Base-by-base conservation (phyloP, 2,797 vertebrate species). In the Sebastes goodei region DNA sequence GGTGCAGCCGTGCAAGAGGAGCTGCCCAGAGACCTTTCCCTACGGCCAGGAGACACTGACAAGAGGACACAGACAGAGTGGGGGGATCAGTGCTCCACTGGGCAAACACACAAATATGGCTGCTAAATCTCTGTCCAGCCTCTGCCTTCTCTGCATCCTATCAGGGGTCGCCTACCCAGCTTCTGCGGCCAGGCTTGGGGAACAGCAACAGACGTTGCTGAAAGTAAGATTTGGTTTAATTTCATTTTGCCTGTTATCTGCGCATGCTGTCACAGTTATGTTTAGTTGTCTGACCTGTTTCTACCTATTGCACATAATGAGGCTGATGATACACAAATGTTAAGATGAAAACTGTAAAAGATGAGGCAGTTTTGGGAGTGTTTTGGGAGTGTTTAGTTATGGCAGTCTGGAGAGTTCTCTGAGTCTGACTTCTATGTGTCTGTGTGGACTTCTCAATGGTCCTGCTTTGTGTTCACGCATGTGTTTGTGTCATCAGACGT, bases 51-150 rank as follows among this genome's bases (percentile, higher is more conserved):
- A 86, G 86, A 82, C 86, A 61, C 64, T 67, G 78, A 88, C 55
- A 38, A 38, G 71, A 68, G 75, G 59, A 83, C 69, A 25, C 56
- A 81, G 57, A 84, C 35, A 60, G 67, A 89, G 46, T 74, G 49
- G n/a, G 61, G 52, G 75, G 86, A 87, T 64, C 63, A 56, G 62
- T 65, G 83, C 69, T 78, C 77, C 62, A 52, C 72, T 61, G 65
- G 78, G 76, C 65, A 74, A 87, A 86, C 46, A 81, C 68, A 82
- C 84, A 88, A 94, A 94, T 75, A 96, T 96, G 96, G 94, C 94
- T 90, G 80, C 91, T 81, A 72, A 68, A 76, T 61, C 78, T 76
- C 86, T 93, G 65, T 78, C 80, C 84, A 83, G 84, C 78, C 79
- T 95, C 84, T 85, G 85, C 77, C 78, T 95, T 81, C 78, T 95